Base-by-base conservation (phyloP, 2,797 vertebrate genomes). In the Eulemur rubriventer region DNA sequence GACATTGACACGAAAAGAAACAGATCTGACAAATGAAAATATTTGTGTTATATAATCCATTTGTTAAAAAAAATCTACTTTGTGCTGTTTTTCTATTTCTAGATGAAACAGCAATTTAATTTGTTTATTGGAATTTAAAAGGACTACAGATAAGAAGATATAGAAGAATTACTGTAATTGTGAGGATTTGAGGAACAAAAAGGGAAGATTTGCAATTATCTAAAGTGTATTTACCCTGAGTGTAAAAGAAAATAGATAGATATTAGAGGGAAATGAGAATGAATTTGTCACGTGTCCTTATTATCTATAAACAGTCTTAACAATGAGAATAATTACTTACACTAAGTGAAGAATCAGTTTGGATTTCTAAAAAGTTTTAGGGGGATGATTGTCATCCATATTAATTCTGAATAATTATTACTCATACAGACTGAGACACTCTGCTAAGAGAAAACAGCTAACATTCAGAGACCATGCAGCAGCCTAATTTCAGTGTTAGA, bases 121-220 rank as follows among this genome's bases (percentile, higher is more conserved):
- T 97, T 94, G 79, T 90, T 86, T 96, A 61, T 80, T 97, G 35
- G 73, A 92, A 86, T 95, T 97, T 96, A 75, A 87, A 94, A 92
- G 57, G 63, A 79, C 38, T 91, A 48, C 88, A 30, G 75, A 75
- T 96, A 88, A 94, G 73, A 76, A 86, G 80, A 86, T 96, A 65
- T 38, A 80, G 59, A 94, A 94, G 55, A 96, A 92, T 94, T 89
- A 65, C 33, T 95, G 3, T 97, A 96, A 96, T 96, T 95, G 69
- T 95, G 88, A 95, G 48, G 79, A 78, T 94, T 89, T 86, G 46
- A 95, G 81, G 69, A 95, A 96, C 89, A 91, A 94, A 91, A 96
- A 81, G 50, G 82, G 30, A 95, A 95, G 75, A 89, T 93, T 87
- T 96, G 24, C 89, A 93, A 90, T 96, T 95, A 91, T 90, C 89